Evolutionary conservation across 2,113 vertebrate genomes (phyloP).

Genomic region (Cisticola juncidis): DNA sequence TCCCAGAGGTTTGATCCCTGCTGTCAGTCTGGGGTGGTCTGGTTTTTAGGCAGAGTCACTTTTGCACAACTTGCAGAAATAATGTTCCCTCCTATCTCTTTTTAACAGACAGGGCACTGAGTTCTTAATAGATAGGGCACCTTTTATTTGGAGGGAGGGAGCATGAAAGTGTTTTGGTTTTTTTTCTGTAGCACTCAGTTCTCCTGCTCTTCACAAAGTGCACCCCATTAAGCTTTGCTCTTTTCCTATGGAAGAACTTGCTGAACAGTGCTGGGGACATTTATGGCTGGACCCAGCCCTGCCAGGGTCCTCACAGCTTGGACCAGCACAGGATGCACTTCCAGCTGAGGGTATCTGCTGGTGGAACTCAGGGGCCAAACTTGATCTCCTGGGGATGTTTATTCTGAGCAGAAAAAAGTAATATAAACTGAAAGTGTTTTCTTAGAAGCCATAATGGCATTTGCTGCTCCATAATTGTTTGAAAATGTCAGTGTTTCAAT

Average conservation of each 20-base stretch:
- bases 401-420: not conserved
- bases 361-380: not conserved
- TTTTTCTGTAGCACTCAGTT: not conserved
- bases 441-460: not conserved
- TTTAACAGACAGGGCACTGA: not conserved
- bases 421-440: not conserved
- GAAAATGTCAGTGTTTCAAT: not conserved
- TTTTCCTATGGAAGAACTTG: not conserved
- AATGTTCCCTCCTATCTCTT: not conserved
- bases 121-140: not conserved
- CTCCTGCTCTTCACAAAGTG: not conserved
- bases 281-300: not conserved
- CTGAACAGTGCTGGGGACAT: fast-evolving
- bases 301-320: not conserved
- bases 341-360: not conserved
- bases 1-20: not conserved
- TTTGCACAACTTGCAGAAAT: not conserved
- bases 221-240: not conserved
- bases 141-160: not conserved
- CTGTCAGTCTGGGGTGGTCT: not conserved
- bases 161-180: too few relatives aligned
- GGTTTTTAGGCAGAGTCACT: not conserved
- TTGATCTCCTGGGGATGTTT: not conserved
- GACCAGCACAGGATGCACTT: not conserved
- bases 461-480: not conserved